phyloP scores from a whole-genome alignment of 2,888 invertebrate species.

The Drosophila aldrichi region DNA sequence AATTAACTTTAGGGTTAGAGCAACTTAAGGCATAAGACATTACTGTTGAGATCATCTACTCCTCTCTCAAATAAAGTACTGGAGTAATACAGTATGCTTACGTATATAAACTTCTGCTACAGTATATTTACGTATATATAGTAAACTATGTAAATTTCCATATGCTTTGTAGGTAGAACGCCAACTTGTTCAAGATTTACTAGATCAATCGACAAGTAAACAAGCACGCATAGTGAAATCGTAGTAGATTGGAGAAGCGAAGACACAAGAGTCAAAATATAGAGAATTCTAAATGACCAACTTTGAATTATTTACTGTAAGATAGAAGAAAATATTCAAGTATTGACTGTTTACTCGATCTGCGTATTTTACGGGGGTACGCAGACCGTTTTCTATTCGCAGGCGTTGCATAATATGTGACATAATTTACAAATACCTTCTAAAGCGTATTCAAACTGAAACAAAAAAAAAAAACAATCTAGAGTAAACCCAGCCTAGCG shows the following conservation, averaged over 20 bases:
- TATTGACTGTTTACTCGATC: not conserved
- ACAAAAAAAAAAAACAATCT: conserved; percentile 5
- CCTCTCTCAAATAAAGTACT: too few species aligned
- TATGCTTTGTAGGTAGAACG: too few species aligned
- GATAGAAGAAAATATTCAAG: not conserved
- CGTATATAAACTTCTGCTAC: too few species aligned
- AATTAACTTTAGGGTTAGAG: not conserved
- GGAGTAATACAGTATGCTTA: too few species aligned
- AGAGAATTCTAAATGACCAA: not conserved
- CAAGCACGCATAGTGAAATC: too few species aligned
- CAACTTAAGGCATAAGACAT: too few species aligned
- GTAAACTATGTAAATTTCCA: too few species aligned
- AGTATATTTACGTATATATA: too few species aligned
- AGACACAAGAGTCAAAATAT: not conserved
- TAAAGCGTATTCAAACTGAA: not conserved
- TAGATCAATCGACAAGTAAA: too few species aligned
- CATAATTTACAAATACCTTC: not conserved
- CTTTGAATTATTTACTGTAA: not conserved
- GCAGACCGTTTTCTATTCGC: too few species aligned
- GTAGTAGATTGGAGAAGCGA: too few species aligned
- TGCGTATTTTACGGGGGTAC: not conserved
- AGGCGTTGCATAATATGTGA: not conserved
- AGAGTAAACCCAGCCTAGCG: conserved; percentile 31
- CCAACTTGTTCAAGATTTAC: too few species aligned
- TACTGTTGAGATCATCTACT: not conserved